Percentiles rank a stretch among this genome's conserved stretches.
phyloP scores from a whole-genome alignment of 2,888 invertebrate genomes.

The Orchesellides sinensis region DNA sequence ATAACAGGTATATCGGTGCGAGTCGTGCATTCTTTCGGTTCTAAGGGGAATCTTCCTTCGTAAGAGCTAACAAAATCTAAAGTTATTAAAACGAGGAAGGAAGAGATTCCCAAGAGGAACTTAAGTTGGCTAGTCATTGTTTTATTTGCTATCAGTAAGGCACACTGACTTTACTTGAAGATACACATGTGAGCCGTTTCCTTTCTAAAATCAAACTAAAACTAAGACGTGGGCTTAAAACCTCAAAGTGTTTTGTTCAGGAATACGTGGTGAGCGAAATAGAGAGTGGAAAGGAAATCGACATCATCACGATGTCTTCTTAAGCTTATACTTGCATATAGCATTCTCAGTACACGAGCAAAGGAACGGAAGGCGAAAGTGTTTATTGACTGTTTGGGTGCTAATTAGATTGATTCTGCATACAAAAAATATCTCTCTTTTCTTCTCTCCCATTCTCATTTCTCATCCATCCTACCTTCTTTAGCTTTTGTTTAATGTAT shows the following conservation, averaged over 20 bases:
- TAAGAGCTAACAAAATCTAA: not conserved
- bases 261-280: not conserved
- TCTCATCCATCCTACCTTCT: not conserved
- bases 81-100: not conserved
- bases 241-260: slow-evolving; percentile 40
- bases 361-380: slow-evolving; percentile 57
- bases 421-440: slow-evolving; percentile 48
- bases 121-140: slow-evolving; percentile 17
- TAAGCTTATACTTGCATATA: too few species aligned
- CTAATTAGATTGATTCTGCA: slow-evolving; percentile 64
- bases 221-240: slow-evolving; percentile 26
- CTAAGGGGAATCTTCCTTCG: slow-evolving; percentile 48
- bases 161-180: too few species aligned
- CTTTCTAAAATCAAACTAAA: slow-evolving; percentile 41
- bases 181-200: slow-evolving; percentile 36
- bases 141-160: slow-evolving; percentile 6
- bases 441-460: not conserved
- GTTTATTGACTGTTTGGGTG: slow-evolving; percentile 65
- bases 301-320: not conserved
- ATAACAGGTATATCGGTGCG: slow-evolving; percentile 65
- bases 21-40: slow-evolving; percentile 57
- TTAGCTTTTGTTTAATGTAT: too few species aligned
- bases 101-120: slow-evolving; percentile 21
- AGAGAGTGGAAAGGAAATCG: slow-evolving; percentile 62
- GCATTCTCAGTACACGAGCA: not conserved